Percentiles rank a stretch among this genome's conserved stretches.
These are phyloP conservation scores for Fopius arisanus DNA, from an alignment of 1,140 invertebrate genomes.

Conservation along the genomic window DNA sequence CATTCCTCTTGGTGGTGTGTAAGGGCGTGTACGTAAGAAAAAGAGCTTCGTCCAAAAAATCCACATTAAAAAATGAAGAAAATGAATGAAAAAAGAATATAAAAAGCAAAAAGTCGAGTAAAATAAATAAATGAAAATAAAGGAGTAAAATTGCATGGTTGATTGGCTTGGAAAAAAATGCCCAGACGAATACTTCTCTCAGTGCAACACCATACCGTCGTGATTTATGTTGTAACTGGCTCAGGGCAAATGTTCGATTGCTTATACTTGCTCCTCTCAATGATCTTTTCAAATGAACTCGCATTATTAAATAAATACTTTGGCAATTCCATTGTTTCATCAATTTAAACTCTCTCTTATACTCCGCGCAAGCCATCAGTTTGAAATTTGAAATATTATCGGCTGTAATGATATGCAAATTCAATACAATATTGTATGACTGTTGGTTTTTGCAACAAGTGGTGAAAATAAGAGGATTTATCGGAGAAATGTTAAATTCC, in stretches of 20 bases:
- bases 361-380: too few relatives aligned
- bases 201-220: conserved; percentile 19
- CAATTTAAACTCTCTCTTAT: too few relatives aligned
- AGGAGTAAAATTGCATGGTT: conserved; percentile 33
- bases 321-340: neutral
- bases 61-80: neutral
- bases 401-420: neutral
- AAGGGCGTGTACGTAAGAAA: neutral
- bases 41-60: conserved; percentile 24
- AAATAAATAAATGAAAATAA: conserved; percentile 36
- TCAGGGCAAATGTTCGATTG: conserved; percentile 26
- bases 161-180: conserved; percentile 56
- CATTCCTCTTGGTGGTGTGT: neutral
- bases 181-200: conserved; percentile 37
- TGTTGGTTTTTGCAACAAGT: neutral
- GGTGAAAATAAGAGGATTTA: neutral
- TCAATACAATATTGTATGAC: neutral
- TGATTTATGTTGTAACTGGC: conserved; percentile 55
- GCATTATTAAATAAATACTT: conserved; percentile 3
- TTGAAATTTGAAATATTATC: neutral
- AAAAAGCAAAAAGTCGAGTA: conserved; percentile 19
- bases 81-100: neutral
- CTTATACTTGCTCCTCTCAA: conserved; percentile 26
- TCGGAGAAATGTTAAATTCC: neutral
- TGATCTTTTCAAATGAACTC: conserved; percentile 32